These are phyloP conservation scores for Cryptops parisi DNA, from an alignment of 2,888 invertebrate species.

Conservation along the genomic window DNA sequence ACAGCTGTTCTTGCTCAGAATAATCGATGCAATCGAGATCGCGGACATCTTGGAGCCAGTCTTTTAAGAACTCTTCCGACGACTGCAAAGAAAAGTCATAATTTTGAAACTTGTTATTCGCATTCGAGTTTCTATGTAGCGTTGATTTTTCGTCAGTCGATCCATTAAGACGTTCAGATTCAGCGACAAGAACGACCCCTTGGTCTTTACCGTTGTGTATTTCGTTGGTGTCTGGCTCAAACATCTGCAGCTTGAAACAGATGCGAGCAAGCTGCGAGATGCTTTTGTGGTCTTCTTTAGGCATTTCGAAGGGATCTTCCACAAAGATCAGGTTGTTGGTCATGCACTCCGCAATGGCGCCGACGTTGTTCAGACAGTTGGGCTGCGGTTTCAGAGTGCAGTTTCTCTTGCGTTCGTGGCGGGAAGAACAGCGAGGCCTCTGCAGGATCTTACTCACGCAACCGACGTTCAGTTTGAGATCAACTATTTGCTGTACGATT, in stretches of 20 bases:
- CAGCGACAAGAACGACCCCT: background rate
- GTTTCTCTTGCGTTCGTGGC: no score
- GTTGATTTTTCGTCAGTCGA: background rate
- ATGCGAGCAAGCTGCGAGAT: background rate
- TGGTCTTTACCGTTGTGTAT: no score
- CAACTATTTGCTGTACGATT: background rate
- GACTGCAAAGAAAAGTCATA: background rate
- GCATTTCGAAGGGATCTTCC: constrained; percentile 3
- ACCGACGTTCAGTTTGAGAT: background rate
- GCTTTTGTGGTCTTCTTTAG: background rate
- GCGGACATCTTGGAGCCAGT: background rate
- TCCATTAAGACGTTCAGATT: background rate
- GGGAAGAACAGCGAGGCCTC: background rate
- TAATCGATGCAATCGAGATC: background rate
- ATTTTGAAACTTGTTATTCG: background rate
- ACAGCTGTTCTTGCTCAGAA: background rate
- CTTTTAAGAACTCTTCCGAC: background rate
- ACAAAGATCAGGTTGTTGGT: background rate
- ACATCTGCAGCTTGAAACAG: background rate
- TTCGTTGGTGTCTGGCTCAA: background rate
- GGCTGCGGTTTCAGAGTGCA: no score
- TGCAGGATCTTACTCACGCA: background rate
- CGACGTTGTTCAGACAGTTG: background rate
- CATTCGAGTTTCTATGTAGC: no score
- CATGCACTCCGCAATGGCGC: background rate